These are phyloP conservation scores for Holacanthella duospinosa DNA, from an alignment of 2,888 invertebrate genomes.

Conservation along the genomic window DNA sequence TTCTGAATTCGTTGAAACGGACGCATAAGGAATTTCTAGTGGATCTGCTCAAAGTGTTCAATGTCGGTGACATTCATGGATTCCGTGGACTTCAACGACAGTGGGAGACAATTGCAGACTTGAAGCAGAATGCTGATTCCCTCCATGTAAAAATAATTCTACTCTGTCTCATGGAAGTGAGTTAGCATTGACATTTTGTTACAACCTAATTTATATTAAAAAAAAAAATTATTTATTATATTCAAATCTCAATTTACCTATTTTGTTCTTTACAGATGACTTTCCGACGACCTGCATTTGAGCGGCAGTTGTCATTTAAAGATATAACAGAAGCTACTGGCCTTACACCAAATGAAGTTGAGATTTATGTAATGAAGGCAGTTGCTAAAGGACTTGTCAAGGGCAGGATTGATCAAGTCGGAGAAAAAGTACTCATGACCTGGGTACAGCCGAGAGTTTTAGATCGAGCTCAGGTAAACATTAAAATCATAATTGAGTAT, in stretches of 20 bases:
- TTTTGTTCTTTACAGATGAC: slow-evolving; percentile 62
- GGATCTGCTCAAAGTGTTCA: slow-evolving; percentile 75
- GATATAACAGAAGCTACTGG: slow-evolving; percentile 82
- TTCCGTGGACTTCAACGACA: slow-evolving; percentile 60
- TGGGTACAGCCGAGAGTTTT: slow-evolving; percentile 79
- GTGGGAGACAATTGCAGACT: slow-evolving; percentile 71
- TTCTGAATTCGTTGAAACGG: slow-evolving; percentile 69
- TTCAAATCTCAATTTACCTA: background rate
- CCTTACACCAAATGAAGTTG: slow-evolving; percentile 72
- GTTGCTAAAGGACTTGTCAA: slow-evolving; percentile 84
- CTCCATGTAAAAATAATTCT: slow-evolving; percentile 87
- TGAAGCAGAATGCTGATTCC: slow-evolving; percentile 66
- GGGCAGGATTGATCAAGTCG: slow-evolving; percentile 90
- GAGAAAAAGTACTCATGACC: slow-evolving; percentile 58
- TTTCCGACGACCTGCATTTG: slow-evolving; percentile 80
- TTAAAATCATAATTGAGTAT: background rate
- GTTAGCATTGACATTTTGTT: slow-evolving; percentile 9
- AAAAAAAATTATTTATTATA: background rate
- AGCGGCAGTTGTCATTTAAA: slow-evolving; percentile 71
- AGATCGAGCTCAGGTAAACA: slow-evolving; percentile 51
- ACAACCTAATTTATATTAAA: background rate
- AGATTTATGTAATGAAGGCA: slow-evolving; percentile 94
- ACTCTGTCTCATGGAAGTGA: slow-evolving; percentile 86
- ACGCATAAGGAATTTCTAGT: slow-evolving; percentile 79
- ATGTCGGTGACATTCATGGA: slow-evolving; percentile 67